Evolutionary conservation across 1,140 invertebrate species (phyloP).

Genomic region (Pantala flavescens): DNA sequence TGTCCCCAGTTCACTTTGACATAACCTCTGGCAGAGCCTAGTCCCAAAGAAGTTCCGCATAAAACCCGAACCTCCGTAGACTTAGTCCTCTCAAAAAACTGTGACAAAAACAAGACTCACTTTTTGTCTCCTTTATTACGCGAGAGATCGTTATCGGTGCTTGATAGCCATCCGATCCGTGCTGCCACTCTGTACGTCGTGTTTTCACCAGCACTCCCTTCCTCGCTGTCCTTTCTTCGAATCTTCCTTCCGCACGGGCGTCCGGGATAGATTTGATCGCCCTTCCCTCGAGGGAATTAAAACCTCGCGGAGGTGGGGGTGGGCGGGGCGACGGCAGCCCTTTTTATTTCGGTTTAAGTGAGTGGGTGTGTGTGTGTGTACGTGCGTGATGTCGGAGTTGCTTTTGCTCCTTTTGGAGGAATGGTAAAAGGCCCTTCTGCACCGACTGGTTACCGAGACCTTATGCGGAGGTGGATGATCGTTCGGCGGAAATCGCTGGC

Average conservation of each 20-base stretch:
- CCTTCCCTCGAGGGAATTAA: neutral
- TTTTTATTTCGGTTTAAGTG: neutral
- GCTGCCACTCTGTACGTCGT: neutral
- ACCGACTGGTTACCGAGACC: neutral
- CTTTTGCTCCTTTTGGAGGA: neutral
- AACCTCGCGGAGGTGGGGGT: neutral
- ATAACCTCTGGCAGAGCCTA: no score
- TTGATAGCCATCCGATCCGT: neutral
- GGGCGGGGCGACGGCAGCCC: neutral
- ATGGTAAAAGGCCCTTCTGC: neutral
- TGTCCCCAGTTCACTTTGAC: no score
- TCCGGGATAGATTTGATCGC: slow-evolving; percentile 7
- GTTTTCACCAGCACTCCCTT: neutral
- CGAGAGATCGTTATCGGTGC: no score
- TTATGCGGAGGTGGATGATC: neutral
- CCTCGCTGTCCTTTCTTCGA: neutral
- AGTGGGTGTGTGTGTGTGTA: neutral
- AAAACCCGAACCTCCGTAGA: no score
- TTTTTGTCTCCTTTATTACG: no score
- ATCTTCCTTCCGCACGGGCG: neutral
- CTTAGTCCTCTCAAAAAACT: no score
- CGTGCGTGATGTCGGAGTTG: neutral
- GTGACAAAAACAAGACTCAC: no score
- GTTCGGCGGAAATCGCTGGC: slow-evolving; percentile 1
- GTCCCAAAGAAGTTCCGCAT: no score